Evolutionary conservation across 2,888 invertebrate genomes (phyloP), one percentile per base, ranked within the genome.

Genomic region (Acleris holmiana): DNA sequence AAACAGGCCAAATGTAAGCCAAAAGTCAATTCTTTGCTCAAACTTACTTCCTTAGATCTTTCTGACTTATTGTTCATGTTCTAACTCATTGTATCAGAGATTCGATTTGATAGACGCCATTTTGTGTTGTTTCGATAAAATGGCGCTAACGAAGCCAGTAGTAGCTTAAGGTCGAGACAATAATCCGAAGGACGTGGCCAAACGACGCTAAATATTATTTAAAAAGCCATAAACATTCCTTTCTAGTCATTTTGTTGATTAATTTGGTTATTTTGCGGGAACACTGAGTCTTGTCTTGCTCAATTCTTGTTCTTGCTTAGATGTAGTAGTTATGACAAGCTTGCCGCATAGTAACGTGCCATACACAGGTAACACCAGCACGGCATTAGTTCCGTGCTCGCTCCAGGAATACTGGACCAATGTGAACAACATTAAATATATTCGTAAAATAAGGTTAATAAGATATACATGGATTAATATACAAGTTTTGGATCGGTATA

Each of bases 401-500:
- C 82, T 85, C 89, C 90, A 90, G 89, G 80, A 53, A 76, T 73
- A 73, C 90, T 91, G 89, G 89, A 88, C 88, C 88, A 89, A 87
- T 85, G 79, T 88, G 83, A 85, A 82, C 71, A 85, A 83, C 78
- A 71, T 67, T 70, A 74, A 78, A 79, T 81, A 81, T 83, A 84
- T 85, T 84, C 83, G 76, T 86, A 83, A 85, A 75, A 74, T 85
- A 85, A 84, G 83, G 79, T 84, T 85, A 84, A 61, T 80, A 84
- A 83, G 79, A 77, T 73, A 82, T 80, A 81, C 79, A 82, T 80
- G 76, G 75, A 79, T 80, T 80, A 77, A 78, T 89, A 90, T 89
- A 90, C 88, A 90, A 87, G 80, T 89, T 90, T 90, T 89, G 87
- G 87, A 89, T 89, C 84, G 84, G 88, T 89, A 86, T 85, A 84